phyloP scores from a whole-genome alignment of 37 sponge, comb jelly and placozoan species.

The Oscarella lobularis region DNA sequence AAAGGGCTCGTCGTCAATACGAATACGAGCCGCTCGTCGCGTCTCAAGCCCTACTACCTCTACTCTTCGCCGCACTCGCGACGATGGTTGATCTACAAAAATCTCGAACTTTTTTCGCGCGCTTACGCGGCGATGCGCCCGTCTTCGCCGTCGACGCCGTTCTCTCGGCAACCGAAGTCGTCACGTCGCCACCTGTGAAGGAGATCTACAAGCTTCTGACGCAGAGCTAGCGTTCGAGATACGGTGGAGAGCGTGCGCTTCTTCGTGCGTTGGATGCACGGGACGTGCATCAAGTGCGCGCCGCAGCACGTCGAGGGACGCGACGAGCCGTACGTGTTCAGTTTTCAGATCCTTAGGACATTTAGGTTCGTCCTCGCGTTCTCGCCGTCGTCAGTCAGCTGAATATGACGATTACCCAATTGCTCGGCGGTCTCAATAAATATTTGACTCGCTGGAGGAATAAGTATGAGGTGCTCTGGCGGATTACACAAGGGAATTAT shows the following conservation, averaged over 20 bases:
- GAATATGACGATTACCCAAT: background rate
- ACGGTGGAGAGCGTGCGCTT: slow-evolving; percentile 12
- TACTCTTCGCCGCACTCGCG: too few relatives aligned
- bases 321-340: slow-evolving; percentile 83
- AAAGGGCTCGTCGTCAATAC: slow-evolving; percentile 88
- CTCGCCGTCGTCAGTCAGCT: slow-evolving; percentile 36
- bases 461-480: slow-evolving; percentile 81
- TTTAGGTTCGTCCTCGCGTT: slow-evolving; percentile 51
- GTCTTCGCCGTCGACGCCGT: slow-evolving; percentile 86
- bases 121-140: slow-evolving; percentile 41
- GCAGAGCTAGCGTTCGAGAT: background rate
- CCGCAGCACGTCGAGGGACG: slow-evolving; percentile 67
- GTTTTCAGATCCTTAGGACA: slow-evolving; percentile 77
- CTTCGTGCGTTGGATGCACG: slow-evolving; percentile 87
- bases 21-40: slow-evolving; percentile 68
- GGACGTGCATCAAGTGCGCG: slow-evolving; percentile 76
- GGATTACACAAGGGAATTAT: slow-evolving; percentile 70
- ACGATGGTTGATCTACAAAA: slow-evolving; percentile 74
- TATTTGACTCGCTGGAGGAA: slow-evolving; percentile 49
- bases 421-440: background rate
- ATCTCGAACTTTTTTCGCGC: slow-evolving; percentile 43
- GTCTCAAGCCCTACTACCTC: slow-evolving; percentile 58
- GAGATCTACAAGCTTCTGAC: slow-evolving; percentile 70
- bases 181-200: slow-evolving; percentile 74
- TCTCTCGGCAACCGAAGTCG: slow-evolving; percentile 84